These are phyloP conservation scores for Thamnaconus septentrionalis DNA, from an alignment of 2,113 vertebrate genomes.

Conservation along the genomic window DNA sequence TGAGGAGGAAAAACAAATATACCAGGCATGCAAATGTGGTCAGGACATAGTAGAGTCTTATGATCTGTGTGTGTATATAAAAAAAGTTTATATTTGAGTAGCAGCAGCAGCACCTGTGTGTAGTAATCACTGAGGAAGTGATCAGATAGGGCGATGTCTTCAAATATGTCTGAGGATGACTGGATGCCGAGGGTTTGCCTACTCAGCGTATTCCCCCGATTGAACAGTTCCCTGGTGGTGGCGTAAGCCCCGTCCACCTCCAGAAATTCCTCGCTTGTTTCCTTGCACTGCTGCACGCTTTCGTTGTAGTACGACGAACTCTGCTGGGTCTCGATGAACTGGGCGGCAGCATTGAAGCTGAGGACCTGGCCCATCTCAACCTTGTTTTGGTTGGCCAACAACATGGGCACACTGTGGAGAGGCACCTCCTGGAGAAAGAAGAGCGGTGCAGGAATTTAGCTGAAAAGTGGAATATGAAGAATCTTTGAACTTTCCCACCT, in stretches of 20 bases:
- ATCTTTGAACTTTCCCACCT: too few relatives aligned
- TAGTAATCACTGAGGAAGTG: conserved; percentile 66
- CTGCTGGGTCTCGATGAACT: conserved; percentile 17
- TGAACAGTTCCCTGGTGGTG: too few relatives aligned
- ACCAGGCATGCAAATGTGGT: not conserved
- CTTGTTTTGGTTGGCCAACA: not conserved
- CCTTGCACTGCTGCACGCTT: too few relatives aligned
- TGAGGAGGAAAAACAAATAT: too few relatives aligned
- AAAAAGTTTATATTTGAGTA: not conserved
- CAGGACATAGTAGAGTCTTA: conserved; percentile 1
- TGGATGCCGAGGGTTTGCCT: not conserved
- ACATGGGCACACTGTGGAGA: conserved; percentile 35
- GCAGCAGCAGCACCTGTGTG: conserved; percentile 56
- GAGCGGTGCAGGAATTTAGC: not conserved
- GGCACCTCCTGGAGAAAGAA: conserved; percentile 56
- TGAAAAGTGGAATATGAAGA: too few relatives aligned
- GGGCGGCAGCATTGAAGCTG: not conserved
- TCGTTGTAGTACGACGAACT: not conserved
- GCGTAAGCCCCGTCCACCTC: too few relatives aligned
- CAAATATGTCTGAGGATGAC: conserved; percentile 19
- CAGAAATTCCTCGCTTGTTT: too few relatives aligned
- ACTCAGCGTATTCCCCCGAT: conserved; percentile 1
- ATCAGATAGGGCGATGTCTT: conserved; percentile 60
- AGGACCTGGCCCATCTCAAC: not conserved
- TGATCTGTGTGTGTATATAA: not conserved